Evolutionary conservation across 2,888 invertebrate species (phyloP).

Genomic region (Brenthis daphne): DNA sequence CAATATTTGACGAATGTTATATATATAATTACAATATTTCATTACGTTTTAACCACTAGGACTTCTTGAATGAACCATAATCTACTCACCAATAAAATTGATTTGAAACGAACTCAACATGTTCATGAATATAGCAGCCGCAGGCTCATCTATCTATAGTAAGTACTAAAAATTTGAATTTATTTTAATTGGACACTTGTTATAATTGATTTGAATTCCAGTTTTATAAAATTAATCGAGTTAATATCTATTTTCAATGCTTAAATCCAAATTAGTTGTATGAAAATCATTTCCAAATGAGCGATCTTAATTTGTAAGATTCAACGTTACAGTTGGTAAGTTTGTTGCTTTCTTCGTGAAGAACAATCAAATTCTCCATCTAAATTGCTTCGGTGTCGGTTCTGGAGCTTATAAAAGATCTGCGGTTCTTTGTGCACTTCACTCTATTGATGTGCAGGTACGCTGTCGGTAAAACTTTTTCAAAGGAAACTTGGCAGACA

Average conservation of each 20-base stretch:
- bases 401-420: slow-evolving; percentile 45
- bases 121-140: too few species aligned
- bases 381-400: slow-evolving; percentile 42
- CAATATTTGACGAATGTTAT: too few species aligned
- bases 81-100: too few species aligned
- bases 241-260: neutral
- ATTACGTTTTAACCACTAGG: too few species aligned
- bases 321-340: slow-evolving; percentile 41
- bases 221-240: too few species aligned
- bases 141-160: too few species aligned
- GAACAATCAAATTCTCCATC: slow-evolving; percentile 45
- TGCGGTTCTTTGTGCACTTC: slow-evolving; percentile 51
- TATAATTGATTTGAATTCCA: too few species aligned
- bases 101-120: too few species aligned
- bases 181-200: too few species aligned
- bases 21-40: too few species aligned
- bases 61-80: too few species aligned
- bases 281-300: slow-evolving; percentile 32
- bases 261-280: slow-evolving; percentile 18
- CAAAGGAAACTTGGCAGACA: slow-evolving; percentile 74
- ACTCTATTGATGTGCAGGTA: slow-evolving; percentile 60
- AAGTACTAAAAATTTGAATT: too few species aligned
- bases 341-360: slow-evolving; percentile 39
- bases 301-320: slow-evolving; percentile 33
- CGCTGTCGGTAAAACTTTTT: slow-evolving; percentile 63